A percentile compares a stretch with the other conserved stretches of the same genome.
phyloP scores from a whole-genome alignment of 2,797 vertebrate genomes.

The Hypotaenidia philippensis region DNA sequence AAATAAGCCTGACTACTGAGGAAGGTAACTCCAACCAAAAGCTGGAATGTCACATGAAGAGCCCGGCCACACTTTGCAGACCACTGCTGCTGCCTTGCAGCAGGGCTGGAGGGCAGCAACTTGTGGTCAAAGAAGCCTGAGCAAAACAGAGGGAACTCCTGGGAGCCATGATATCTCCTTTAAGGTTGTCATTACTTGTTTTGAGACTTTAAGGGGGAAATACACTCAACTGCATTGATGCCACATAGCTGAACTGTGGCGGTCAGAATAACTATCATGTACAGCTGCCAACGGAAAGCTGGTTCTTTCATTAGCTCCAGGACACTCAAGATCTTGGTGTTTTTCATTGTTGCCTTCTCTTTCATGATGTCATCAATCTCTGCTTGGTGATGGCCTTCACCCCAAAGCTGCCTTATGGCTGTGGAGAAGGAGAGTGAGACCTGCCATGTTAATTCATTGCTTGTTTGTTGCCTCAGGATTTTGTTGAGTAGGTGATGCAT shows the following conservation, averaged over 20 bases:
- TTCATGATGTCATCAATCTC: conserved; percentile 86
- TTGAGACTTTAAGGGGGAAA: neutral
- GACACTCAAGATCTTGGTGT: conserved; percentile 75
- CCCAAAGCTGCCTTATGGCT: conserved; percentile 86
- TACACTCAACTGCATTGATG: conserved; percentile 86
- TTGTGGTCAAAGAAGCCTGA: neutral
- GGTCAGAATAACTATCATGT: conserved; percentile 83
- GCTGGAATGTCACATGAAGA: neutral
- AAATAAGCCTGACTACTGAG: neutral
- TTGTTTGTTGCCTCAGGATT: neutral
- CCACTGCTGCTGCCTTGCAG: neutral
- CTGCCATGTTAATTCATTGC: neutral
- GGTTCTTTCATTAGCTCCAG: conserved; percentile 80
- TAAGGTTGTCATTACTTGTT: neutral
- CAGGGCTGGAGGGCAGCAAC: neutral
- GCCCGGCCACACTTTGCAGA: neutral
- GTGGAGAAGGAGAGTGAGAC: conserved; percentile 14
- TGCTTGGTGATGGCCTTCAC: conserved; percentile 76
- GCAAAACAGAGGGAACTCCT: neutral
- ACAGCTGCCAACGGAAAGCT: conserved; percentile 85
- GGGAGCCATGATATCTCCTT: neutral
- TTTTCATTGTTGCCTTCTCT: conserved; percentile 78
- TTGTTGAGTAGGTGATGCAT: neutral
- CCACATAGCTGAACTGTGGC: conserved; percentile 91
- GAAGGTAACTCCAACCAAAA: neutral